phyloP scores from a whole-genome alignment of 2,113 vertebrate species.

The Xiphophorus hellerii region DNA sequence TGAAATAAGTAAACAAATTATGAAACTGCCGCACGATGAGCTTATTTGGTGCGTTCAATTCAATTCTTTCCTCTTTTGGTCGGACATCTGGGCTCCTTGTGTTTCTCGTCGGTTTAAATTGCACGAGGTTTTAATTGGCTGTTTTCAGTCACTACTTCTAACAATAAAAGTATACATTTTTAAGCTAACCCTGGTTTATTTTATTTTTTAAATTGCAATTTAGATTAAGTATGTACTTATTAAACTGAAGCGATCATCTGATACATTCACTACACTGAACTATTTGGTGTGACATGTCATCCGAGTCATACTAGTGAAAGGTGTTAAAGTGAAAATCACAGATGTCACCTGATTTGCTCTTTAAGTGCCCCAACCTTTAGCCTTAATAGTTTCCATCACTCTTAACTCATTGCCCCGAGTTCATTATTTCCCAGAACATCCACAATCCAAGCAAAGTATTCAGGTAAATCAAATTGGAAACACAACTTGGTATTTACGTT shows the following conservation, averaged over 20 bases:
- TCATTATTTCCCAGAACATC: constrained; percentile 26
- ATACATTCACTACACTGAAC: background rate
- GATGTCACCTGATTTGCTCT: background rate
- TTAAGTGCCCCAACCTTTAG: background rate
- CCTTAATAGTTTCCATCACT: constrained; percentile 13
- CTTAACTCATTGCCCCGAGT: constrained; percentile 1
- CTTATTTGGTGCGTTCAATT: background rate
- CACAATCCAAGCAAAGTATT: constrained; percentile 11
- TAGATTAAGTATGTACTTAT: background rate
- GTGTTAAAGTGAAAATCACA: background rate
- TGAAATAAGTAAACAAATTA: background rate
- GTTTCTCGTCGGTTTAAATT: background rate
- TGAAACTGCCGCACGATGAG: background rate
- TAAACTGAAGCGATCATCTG: background rate
- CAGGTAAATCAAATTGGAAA: background rate
- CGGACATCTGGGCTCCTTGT: background rate
- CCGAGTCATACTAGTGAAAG: background rate
- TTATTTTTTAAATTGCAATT: background rate
- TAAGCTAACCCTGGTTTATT: background rate
- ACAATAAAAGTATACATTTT: background rate
- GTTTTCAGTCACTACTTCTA: background rate
- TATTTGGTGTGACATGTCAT: background rate
- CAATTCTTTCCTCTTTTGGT: background rate
- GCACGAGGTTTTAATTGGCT: background rate
- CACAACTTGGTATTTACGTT: background rate